A percentile compares a stretch with the other conserved stretches of the same genome.
Conservation (phyloP, 2,113 vertebrate species). For the Silurus asotus region DNA sequence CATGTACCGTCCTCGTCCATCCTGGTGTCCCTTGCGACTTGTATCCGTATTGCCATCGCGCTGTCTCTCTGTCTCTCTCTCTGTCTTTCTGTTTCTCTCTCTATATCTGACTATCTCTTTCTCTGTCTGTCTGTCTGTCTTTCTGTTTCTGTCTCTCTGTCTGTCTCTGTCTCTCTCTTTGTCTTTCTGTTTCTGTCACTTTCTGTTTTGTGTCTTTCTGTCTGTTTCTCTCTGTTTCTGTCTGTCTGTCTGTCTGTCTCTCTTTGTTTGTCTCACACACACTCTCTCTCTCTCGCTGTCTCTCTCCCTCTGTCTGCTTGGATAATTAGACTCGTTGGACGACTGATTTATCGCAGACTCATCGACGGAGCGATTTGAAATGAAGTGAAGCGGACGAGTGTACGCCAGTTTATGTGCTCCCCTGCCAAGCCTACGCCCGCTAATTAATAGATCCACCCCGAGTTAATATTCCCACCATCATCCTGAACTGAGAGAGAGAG, state of each 20-base stretch:
- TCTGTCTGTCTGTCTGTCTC: background rate
- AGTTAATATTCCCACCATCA: constrained; percentile 51
- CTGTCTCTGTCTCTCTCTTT: constrained; percentile 59
- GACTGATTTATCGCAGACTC: constrained; percentile 97
- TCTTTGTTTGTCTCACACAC: constrained; percentile 50
- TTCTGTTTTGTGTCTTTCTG: background rate
- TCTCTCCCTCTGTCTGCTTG: constrained; percentile 76
- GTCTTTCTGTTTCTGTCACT: background rate
- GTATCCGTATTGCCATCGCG: background rate
- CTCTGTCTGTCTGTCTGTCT: background rate
- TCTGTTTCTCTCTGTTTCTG: background rate
- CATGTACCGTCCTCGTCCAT: background rate
- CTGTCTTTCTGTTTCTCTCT: too few species aligned
- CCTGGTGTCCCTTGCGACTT: background rate
- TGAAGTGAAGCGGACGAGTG: constrained; percentile 95
- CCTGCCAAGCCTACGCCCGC: constrained; percentile 61
- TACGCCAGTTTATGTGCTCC: constrained; percentile 86
- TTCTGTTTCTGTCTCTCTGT: constrained; percentile 52
- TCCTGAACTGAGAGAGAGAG: constrained; percentile 37
- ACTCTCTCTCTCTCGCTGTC: constrained; percentile 63
- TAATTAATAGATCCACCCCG: constrained; percentile 66
- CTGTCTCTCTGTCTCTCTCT: background rate
- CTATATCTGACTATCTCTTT: background rate
- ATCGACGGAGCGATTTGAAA: constrained; percentile 98
- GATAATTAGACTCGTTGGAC: constrained; percentile 79